phyloP scores from a whole-genome alignment of 2,888 invertebrate genomes.

The Hofmannophila pseudospretella region DNA sequence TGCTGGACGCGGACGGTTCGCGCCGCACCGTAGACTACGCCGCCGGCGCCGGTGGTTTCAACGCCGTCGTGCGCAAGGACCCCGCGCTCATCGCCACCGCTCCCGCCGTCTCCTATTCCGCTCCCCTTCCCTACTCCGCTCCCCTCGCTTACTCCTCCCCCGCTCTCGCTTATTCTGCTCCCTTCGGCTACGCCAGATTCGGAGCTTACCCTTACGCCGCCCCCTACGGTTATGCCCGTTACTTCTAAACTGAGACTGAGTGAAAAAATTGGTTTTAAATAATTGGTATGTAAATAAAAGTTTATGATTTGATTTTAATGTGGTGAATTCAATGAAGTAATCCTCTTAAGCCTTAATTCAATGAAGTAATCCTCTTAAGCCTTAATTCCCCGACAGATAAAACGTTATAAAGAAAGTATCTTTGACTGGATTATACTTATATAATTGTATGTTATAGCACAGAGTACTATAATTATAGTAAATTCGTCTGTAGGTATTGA shows the following conservation, averaged over 20 bases:
- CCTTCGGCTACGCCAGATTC: constrained; percentile 23
- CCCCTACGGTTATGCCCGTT: constrained; percentile 34
- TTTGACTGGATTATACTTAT: too few species aligned
- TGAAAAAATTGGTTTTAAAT: constrained; percentile 25
- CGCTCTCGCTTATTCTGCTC: constrained; percentile 12
- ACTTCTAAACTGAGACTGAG: constrained; percentile 24
- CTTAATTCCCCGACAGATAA: too few species aligned
- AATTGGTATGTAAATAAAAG: constrained; percentile 36
- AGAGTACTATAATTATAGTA: too few species aligned
- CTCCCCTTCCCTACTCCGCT: constrained; percentile 21
- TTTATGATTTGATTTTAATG: constrained; percentile 9
- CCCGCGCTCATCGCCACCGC: constrained; percentile 32
- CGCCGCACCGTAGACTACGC: constrained; percentile 75
- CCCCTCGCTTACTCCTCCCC: constrained; percentile 20
- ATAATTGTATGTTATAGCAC: too few species aligned
- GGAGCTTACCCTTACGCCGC: constrained; percentile 20
- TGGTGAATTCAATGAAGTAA: not conserved
- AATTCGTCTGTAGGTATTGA: too few species aligned
- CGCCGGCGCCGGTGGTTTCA: constrained; percentile 74
- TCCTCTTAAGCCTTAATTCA: too few species aligned
- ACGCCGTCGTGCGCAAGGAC: constrained; percentile 74
- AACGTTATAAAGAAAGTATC: too few species aligned
- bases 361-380: too few species aligned
- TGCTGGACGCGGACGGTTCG: constrained; percentile 73
- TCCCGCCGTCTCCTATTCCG: constrained; percentile 15